Base-by-base conservation (phyloP, 2,113 vertebrate genomes). In the Dasyornis broadbenti region DNA sequence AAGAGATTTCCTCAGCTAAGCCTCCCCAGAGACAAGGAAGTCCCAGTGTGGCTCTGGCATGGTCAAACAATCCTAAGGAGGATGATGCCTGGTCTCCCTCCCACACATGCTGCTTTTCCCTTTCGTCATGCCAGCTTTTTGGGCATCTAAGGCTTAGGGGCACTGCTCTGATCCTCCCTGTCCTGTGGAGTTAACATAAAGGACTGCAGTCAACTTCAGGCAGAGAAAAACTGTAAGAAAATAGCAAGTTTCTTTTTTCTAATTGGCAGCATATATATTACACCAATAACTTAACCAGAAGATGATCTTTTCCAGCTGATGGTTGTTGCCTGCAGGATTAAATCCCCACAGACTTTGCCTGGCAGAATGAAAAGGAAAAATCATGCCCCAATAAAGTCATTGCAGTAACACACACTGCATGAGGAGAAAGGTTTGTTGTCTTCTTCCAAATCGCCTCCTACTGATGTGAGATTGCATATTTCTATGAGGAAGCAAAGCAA, bases 201-300 rank as follows among this genome's bases (percentile, higher is more conserved):
- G 28, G 37, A 49, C 40, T 57, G 16, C 40, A 71, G 19, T 47
- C 65, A 64, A 86, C 53, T 68, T 56, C 85, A 72, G 52, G 26
- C 70, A 68, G 27, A 84, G 40, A 84, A 91, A 86, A 93, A 71
- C 3, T 13, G 39, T 30, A 94, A 79, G 79, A 83, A 90, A 82
- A 30, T 17, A 30, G 16, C 0, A 12, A 66, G 40, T 23, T 83
- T 63, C 17, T 76, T 85, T 47, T 54, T 69, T 42, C 79, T 86
- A 93, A 92, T 53, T 94, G 90, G 60, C 72, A 90, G 45, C 26
- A 42, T 47, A 57, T 59, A 70, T 61, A 95, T 96, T 95, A 95
- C 54, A 94, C 65, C 88, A 93, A 94, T 92, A 95, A 96, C 80
- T 95, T 94, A 86, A 92, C 56, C 53, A 65, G 72, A 53, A 75